These are phyloP conservation scores for Parasteatoda lunata DNA, from an alignment of 2,888 invertebrate species.

Conservation along the genomic window DNA sequence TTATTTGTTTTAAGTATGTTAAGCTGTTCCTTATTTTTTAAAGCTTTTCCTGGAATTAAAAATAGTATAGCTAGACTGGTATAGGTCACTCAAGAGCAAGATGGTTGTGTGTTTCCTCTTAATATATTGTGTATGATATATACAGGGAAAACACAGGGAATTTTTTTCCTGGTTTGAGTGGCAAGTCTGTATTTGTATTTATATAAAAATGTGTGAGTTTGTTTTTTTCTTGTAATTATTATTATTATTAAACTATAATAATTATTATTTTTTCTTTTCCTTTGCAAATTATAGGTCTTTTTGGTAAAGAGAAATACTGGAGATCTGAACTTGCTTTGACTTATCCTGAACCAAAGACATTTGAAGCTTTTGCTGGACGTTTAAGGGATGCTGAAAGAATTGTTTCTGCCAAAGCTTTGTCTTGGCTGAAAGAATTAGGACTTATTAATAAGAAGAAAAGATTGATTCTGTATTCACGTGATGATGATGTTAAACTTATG, in stretches of 20 bases:
- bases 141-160: too few species aligned
- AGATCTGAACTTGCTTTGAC: constrained; percentile 19
- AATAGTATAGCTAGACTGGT: too few species aligned
- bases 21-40: too few species aligned
- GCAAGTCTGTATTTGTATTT: too few species aligned
- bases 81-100: too few species aligned
- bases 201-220: neutral
- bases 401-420: constrained; percentile 64
- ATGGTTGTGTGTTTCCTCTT: too few species aligned
- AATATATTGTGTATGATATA: too few species aligned
- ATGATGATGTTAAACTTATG: constrained; percentile 44
- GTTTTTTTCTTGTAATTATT: neutral
- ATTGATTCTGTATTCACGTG: constrained; percentile 60
- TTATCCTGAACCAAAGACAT: constrained; percentile 44
- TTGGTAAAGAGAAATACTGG: constrained; percentile 51
- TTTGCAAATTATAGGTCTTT: constrained; percentile 11
- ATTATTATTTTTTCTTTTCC: neutral
- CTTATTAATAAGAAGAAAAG: constrained; percentile 58
- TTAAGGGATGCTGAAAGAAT: constrained; percentile 46
- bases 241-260: neutral
- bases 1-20: too few species aligned
- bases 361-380: constrained; percentile 25
- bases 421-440: constrained; percentile 65
- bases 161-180: too few species aligned
- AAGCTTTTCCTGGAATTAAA: too few species aligned